Evolutionary conservation across 2,888 invertebrate species (phyloP).

Genomic region (Galerucella pusilla): DNA sequence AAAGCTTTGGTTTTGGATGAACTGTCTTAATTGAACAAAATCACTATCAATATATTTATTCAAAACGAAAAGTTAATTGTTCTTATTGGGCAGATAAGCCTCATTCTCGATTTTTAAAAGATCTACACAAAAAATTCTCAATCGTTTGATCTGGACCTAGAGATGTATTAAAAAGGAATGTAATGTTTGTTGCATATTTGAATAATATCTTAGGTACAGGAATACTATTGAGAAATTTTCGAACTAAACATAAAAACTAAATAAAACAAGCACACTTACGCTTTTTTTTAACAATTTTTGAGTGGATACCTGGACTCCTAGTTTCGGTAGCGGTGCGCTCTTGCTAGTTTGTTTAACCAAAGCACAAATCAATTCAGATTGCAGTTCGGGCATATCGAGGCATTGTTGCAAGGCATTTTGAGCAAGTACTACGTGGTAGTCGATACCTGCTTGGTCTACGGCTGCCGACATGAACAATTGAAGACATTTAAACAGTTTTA

Average conservation of each 20-base stretch:
- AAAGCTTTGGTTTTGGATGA: no score
- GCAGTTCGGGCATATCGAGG: constrained; percentile 88
- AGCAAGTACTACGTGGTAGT: constrained; percentile 96
- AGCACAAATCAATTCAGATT: constrained; percentile 92
- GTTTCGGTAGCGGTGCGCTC: constrained; percentile 77
- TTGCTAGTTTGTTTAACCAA: constrained; percentile 93
- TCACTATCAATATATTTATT: no score
- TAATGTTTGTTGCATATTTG: no score
- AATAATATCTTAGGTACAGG: not conserved
- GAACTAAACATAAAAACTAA: constrained; percentile 53
- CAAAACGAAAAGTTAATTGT: no score
- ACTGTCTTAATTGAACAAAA: no score
- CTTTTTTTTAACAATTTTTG: constrained; percentile 67
- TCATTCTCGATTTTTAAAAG: no score
- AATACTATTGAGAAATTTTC: constrained; percentile 37
- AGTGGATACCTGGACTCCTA: constrained; percentile 70
- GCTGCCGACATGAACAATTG: constrained; percentile 96
- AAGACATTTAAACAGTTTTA: constrained; percentile 95
- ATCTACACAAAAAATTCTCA: no score
- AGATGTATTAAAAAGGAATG: no score
- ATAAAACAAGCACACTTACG: constrained; percentile 74
- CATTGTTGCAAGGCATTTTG: constrained; percentile 96
- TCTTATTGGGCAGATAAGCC: no score
- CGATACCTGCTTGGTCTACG: constrained; percentile 94
- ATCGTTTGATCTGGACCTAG: no score